Evolutionary conservation across 2,797 vertebrate species (phyloP), one percentile per base, ranked within the genome.

Genomic region (Phrynocephalus forsythii): DNA sequence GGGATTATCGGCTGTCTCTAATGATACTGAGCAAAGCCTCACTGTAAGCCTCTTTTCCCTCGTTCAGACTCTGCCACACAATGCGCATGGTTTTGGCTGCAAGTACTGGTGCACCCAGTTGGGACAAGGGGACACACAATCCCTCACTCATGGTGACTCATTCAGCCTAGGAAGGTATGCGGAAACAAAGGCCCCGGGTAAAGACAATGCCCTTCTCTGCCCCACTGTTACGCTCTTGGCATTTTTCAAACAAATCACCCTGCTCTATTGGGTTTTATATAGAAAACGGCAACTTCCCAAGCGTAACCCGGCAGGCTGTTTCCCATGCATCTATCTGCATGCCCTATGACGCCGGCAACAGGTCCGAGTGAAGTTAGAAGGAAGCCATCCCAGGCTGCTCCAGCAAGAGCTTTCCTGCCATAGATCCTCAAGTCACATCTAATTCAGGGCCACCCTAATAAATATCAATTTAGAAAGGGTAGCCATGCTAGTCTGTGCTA

Each of bases 11-110:
- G 95, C 91, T 90, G 89, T 94, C 95, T 97, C 96, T 98, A 97
- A 97, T 98, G 97, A 98, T 97, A 97, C 95, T 95, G 96, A 97
- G 95, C 95, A 98, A 97, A 98, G 97, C 97, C 96, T 97, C 96
- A 91, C 95, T 96, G 96, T 96, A 97, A 97, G 95, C 95, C 92
- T 94, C 93, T 95, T 84, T 95, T 94, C 93, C 92, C 92, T 94
- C 88, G 91, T 92, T 94, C 90, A 81, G 95, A 95, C 95, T 93
- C 92, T 92, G 92, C 91, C 92, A 87, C 86, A 83, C 91, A 93
- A 95, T 90, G n/a, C 24, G 66, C 87, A 87, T 68, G 66, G 85
- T 90, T 86, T 90, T 90, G 38, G 94, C 91, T 90, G 87, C 91
- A 81, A 89, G 16, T 63, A 75, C 38, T 9, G 30, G 9, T 71